Base-by-base conservation (phyloP, 2,113 vertebrate genomes). In the Scomber colias region DNA sequence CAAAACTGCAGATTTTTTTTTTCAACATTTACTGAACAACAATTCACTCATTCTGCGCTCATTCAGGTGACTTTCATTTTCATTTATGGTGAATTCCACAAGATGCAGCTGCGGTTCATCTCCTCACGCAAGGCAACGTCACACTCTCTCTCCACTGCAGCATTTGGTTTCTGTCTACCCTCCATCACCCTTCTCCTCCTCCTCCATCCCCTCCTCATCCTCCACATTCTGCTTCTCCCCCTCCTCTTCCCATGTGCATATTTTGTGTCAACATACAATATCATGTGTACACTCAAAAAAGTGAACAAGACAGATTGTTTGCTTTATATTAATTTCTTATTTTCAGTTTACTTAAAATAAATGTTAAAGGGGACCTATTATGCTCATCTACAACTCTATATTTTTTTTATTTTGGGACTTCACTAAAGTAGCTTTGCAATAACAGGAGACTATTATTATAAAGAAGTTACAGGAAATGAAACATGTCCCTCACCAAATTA, bases 221-320 rank as follows among this genome's bases (percentile, higher is more conserved):
- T 44, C 45, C 21, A 13, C 51, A 5, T 16, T 27, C 46, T 40
- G 46, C 14, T 60, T 48, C 35, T 30, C 61, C 14, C 57, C 55
- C 51, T 72, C 55, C 55, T 74, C 55, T 60, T 77, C 66, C 62
- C 74, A 69, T 79, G 79, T 81, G 53, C 74, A 84, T 71, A 77
- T 78, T 87, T 80, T 81, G 83, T 89, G 85, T 83, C 62, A 81
- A 81, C 44, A n/a, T 65, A 73, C 53, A 75, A 66, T 77, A 77
- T 71, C 73, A 63, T 70, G 63, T 55, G 40, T 54, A 54, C 53
- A 10, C n/a, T 40, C 35, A 40, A 40, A 40, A 7, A 40, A 40
- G 7, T 35, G 31, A 35, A 35, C 31, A 35, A 35, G 7, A 8
- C 4, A 40, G 35, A 7, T 40, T 40, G 35, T 40, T 7, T 40